phyloP scores from a whole-genome alignment of 2,888 invertebrate species.

The Petrolisthes cinctipes region DNA sequence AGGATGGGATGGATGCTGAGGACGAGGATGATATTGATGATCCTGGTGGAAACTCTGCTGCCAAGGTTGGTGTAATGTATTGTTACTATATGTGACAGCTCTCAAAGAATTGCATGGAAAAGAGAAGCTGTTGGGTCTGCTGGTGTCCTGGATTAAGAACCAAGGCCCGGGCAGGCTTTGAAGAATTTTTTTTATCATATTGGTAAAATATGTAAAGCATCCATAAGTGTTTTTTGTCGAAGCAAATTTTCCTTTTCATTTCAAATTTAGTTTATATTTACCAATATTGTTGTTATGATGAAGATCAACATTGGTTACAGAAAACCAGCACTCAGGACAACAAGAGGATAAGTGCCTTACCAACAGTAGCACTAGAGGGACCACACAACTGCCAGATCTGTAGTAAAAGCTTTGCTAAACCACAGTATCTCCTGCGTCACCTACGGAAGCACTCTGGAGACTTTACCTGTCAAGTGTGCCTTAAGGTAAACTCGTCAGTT shows the following conservation, averaged over 20 bases:
- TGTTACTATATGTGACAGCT: not conserved
- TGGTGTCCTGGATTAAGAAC: too few relatives aligned
- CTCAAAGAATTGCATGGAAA: too few relatives aligned
- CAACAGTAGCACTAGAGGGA: conserved; percentile 38
- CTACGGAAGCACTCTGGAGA: conserved; percentile 73
- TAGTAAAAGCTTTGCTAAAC: conserved; percentile 69
- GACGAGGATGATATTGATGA: conserved; percentile 33
- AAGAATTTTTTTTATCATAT: not conserved
- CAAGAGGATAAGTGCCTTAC: conserved; percentile 32
- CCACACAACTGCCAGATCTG: conserved; percentile 70
- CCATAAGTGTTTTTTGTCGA: not conserved
- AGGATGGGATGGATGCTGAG: conserved; percentile 21
- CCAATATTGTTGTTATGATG: too few relatives aligned
- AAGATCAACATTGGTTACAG: too few relatives aligned
- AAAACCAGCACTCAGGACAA: not conserved
- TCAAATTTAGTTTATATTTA: not conserved
- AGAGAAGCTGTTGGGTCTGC: too few relatives aligned
- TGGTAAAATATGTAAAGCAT: not conserved
- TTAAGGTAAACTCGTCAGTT: conserved; percentile 68
- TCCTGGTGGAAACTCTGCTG: conserved; percentile 2
- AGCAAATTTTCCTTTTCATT: not conserved
- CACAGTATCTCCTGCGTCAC: conserved; percentile 72
- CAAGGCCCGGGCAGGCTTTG: too few relatives aligned
- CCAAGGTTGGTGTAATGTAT: conserved; percentile 16
- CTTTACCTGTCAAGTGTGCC: conserved; percentile 70